Percentiles rank a stretch among this genome's conserved stretches.
These are phyloP conservation scores for Phocoena phocoena DNA, from an alignment of 2,113 vertebrate genomes.

Conservation along the genomic window DNA sequence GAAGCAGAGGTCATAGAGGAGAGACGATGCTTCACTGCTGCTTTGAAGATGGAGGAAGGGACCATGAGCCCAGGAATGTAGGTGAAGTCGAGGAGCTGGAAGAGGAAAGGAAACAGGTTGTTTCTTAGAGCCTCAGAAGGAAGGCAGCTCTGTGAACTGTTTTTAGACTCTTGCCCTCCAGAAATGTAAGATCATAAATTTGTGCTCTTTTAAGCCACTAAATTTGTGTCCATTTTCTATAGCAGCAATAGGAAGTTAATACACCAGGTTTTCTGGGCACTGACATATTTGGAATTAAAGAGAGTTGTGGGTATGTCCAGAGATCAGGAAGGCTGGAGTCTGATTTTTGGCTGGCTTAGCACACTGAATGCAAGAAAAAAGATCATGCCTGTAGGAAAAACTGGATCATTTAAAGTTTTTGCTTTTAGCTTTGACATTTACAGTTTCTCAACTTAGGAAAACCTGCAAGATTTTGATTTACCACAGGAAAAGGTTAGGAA, in stretches of 20 bases:
- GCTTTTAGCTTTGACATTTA: conserved; percentile 42
- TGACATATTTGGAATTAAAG: neutral
- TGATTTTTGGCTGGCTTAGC: neutral
- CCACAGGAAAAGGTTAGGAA: neutral
- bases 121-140: neutral
- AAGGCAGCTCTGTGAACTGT: neutral
- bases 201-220: neutral
- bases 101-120: neutral
- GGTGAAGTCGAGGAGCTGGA: neutral
- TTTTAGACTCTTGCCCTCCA: neutral
- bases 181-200: neutral
- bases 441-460: conserved; percentile 6
- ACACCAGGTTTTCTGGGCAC: neutral
- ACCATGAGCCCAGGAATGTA: neutral
- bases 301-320: neutral
- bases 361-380: neutral
- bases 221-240: neutral
- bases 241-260: neutral
- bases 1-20: neutral
- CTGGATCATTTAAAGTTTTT: neutral
- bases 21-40: neutral
- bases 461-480: neutral
- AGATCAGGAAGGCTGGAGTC: neutral
- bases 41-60: neutral
- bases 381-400: neutral